Conservation (phyloP, 37 sponge, comb jelly and placozoan species). For the Axinella damicornis region DNA sequence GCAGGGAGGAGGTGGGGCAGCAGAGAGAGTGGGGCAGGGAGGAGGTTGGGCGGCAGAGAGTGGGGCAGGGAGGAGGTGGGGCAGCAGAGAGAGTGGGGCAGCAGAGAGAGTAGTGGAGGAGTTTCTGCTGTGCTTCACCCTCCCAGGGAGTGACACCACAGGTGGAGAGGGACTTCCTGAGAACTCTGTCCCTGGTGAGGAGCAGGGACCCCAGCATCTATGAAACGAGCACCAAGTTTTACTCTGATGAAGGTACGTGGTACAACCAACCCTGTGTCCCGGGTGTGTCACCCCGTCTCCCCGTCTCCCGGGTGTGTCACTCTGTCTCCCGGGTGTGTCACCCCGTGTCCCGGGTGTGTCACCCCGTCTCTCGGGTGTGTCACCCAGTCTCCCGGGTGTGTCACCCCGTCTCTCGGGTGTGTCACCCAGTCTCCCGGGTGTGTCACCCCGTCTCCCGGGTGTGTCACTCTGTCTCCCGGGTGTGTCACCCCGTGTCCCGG, state of each 20-base stretch:
- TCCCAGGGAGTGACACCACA: slow-evolving; percentile 27
- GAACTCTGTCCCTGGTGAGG: slow-evolving; percentile 87
- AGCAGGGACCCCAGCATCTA: slow-evolving; percentile 73
- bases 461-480: background rate
- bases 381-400: too few relatives aligned
- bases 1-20: too few relatives aligned
- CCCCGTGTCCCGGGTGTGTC: background rate
- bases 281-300: background rate
- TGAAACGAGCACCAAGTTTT: slow-evolving; percentile 56
- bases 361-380: too few relatives aligned
- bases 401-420: background rate
- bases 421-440: background rate
- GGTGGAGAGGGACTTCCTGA: slow-evolving; percentile 87
- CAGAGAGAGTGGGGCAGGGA: too few relatives aligned
- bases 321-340: too few relatives aligned
- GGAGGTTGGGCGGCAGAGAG: too few relatives aligned
- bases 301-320: background rate
- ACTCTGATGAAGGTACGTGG: background rate
- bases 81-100: background rate
- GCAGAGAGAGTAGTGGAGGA: background rate
- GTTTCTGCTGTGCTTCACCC: too few relatives aligned
- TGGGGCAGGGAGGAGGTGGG: too few relatives aligned
- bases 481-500: too few relatives aligned
- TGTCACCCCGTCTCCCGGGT: background rate
- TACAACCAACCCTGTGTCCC: too few relatives aligned